Evolutionary conservation across 2,888 invertebrate species (phyloP).

Genomic region (Coecobrya sp.): DNA sequence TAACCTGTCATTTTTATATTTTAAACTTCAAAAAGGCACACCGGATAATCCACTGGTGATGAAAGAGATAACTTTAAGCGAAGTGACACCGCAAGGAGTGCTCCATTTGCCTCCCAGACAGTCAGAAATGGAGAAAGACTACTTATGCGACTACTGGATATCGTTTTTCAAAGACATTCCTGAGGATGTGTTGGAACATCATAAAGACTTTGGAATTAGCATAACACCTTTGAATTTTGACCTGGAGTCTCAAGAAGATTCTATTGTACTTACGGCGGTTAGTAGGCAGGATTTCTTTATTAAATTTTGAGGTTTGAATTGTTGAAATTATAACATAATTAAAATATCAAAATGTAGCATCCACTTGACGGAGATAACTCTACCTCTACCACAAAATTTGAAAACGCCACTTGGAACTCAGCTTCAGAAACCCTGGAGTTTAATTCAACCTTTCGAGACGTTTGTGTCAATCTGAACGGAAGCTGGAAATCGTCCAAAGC

Average conservation of each 20-base stretch:
- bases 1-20: too few relatives aligned
- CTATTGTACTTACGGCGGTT: neutral
- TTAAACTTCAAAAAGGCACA: neutral
- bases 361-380: neutral
- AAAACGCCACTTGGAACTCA: neutral
- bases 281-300: neutral
- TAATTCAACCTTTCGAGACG: neutral
- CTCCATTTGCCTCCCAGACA: neutral
- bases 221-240: neutral
- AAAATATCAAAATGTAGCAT: too few relatives aligned
- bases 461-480: neutral
- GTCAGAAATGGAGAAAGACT: neutral
- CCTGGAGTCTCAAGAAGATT: neutral
- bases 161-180: neutral
- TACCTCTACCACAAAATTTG: neutral
- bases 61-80: neutral
- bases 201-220: conserved; percentile 31
- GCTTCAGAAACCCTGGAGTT: neutral
- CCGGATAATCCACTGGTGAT: neutral
- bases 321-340: neutral
- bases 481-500: neutral
- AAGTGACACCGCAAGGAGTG: neutral
- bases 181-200: neutral
- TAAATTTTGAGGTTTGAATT: neutral
- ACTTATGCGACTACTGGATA: neutral